These are phyloP conservation scores for Marmota monax DNA, from an alignment of 2,113 vertebrate species.

Conservation along the genomic window DNA sequence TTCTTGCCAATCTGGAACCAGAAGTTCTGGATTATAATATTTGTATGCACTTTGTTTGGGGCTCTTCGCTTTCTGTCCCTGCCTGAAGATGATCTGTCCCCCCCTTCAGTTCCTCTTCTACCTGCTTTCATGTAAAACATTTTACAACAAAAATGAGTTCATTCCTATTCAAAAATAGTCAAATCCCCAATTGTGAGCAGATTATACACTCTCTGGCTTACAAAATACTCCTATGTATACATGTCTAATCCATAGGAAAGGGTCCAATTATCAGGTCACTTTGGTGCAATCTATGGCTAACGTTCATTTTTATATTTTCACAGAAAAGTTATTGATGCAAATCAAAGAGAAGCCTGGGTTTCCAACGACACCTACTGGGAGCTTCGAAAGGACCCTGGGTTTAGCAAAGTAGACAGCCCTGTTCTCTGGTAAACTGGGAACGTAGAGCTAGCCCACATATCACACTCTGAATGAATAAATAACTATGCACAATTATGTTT, in stretches of 20 bases:
- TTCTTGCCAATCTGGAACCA: background rate
- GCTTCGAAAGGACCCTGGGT: conserved; percentile 97
- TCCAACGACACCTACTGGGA: conserved; percentile 98
- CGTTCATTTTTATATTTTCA: conserved; percentile 71
- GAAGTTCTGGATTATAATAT: background rate
- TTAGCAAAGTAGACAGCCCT: conserved; percentile 95
- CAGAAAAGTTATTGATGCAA: conserved; percentile 96
- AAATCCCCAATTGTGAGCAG: background rate
- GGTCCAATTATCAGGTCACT: background rate
- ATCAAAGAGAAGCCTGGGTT: conserved; percentile 98
- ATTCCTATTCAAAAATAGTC: conserved; percentile 14
- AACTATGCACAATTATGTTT: conserved; percentile 96
- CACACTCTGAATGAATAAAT: conserved; percentile 88
- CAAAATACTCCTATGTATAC: background rate
- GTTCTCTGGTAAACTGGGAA: conserved; percentile 95
- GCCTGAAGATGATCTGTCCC: background rate
- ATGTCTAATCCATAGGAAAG: background rate
- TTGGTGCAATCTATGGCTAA: conserved; percentile 24
- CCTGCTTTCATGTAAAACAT: background rate
- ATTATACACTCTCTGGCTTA: background rate
- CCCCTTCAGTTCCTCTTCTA: background rate
- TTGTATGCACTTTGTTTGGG: background rate
- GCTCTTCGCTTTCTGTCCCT: background rate
- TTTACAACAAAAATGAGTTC: background rate
- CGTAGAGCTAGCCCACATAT: conserved; percentile 87